Conservation (phyloP, 2,797 vertebrate species). For the Petrocephalus schoutedeni region DNA sequence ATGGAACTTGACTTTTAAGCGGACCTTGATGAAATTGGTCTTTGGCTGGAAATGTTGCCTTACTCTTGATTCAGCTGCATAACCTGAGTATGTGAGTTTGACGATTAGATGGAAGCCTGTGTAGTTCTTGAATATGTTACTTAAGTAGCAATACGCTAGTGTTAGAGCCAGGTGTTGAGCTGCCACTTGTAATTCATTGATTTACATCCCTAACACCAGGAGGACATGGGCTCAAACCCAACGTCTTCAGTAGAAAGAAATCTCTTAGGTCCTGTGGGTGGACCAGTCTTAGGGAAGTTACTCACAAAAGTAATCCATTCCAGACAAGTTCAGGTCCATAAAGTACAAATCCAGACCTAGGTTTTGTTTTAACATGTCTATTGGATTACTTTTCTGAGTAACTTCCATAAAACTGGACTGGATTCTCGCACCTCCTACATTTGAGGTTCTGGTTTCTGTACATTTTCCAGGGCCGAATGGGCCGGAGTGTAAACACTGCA, state of each 20-base stretch:
- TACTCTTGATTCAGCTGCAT: background rate
- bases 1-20: background rate
- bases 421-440: background rate
- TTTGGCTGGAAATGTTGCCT: background rate
- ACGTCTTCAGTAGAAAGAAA: background rate
- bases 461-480: conserved; percentile 76
- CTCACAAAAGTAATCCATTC: no score
- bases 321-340: no score
- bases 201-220: background rate
- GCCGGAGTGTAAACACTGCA: conserved; percentile 86
- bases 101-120: background rate
- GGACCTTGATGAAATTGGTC: background rate
- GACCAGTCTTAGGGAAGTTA: background rate
- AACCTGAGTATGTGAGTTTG: background rate
- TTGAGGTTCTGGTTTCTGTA: no score
- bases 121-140: background rate
- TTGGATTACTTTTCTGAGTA: no score
- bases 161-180: background rate
- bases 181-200: background rate
- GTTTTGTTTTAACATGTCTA: no score
- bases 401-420: no score
- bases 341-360: no score
- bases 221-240: background rate
- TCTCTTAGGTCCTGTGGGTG: background rate
- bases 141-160: background rate